phyloP scores from a whole-genome alignment of 2,113 vertebrate genomes.

The Neopipo cinnamomea region DNA sequence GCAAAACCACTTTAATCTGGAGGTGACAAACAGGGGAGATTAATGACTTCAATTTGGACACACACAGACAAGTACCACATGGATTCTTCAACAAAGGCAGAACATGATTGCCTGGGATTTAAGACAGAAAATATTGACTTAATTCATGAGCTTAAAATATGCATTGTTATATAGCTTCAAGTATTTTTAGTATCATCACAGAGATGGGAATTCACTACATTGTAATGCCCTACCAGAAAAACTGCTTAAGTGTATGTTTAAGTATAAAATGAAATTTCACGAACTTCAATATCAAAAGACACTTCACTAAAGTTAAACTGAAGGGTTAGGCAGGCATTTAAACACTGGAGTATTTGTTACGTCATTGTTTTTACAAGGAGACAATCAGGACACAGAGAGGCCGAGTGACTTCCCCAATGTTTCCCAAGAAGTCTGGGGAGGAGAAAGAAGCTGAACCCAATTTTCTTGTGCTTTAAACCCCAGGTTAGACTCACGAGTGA shows the following conservation, averaged over 20 bases:
- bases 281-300: not conserved
- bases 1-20: slow-evolving; percentile 13
- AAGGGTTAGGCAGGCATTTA: not conserved
- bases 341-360: not conserved
- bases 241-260: not conserved
- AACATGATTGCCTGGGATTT: not conserved
- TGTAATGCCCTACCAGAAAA: not conserved
- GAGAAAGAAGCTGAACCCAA: not conserved
- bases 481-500: not conserved
- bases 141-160: not conserved
- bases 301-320: not conserved
- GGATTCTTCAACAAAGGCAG: not conserved
- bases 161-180: not conserved
- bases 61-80: not conserved
- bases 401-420: not conserved
- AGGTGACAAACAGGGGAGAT: slow-evolving; percentile 22
- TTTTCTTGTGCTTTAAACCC: not conserved
- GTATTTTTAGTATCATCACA: not conserved
- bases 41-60: slow-evolving; percentile 17
- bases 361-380: not conserved
- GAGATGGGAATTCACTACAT: not conserved
- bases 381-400: not conserved
- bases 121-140: not conserved
- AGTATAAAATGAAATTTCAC: not conserved
- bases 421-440: not conserved